A percentile compares a stretch with the other conserved stretches of the same genome.
Conservation (phyloP, 1,140 invertebrate genomes). For the Drosophila persimilis region DNA sequence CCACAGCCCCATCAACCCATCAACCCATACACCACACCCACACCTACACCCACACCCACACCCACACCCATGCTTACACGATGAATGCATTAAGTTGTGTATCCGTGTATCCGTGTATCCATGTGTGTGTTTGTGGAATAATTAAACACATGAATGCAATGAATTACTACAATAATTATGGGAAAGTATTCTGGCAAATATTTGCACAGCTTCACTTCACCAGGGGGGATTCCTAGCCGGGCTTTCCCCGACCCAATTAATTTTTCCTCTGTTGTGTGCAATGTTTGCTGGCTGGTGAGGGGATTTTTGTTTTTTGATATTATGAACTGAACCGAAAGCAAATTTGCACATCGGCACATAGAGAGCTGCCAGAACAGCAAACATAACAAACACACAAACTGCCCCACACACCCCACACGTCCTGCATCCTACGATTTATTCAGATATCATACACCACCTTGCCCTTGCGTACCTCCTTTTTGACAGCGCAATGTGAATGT, state of each 20-base stretch:
- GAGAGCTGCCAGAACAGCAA: constrained; percentile 16
- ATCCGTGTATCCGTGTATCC: too few relatives aligned
- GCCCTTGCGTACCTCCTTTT: constrained; percentile 47
- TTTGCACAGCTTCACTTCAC: constrained; percentile 50
- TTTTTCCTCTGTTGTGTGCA: constrained; percentile 4
- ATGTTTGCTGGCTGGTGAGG: constrained; percentile 37
- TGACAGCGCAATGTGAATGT: constrained; percentile 47
- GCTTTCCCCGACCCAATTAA: too few relatives aligned
- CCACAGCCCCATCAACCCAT: neutral
- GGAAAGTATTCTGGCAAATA: constrained; percentile 56
- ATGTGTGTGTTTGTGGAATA: constrained; percentile 23
- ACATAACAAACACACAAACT: neutral
- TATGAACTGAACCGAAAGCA: constrained; percentile 44
- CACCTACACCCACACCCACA: neutral
- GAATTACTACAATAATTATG: constrained; percentile 53
- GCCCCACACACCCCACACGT: neutral
- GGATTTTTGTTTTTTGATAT: constrained; percentile 73
- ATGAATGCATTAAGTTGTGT: constrained; percentile 1
- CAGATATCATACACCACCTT: neutral
- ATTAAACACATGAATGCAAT: constrained; percentile 53
- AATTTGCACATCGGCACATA: constrained; percentile 33
- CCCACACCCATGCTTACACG: neutral
- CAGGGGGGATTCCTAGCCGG: too few relatives aligned
- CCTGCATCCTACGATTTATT: constrained; percentile 2
- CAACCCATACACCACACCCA: neutral